phyloP scores from a whole-genome alignment of 2,113 vertebrate species.

The Lucifuga dentata region DNA sequence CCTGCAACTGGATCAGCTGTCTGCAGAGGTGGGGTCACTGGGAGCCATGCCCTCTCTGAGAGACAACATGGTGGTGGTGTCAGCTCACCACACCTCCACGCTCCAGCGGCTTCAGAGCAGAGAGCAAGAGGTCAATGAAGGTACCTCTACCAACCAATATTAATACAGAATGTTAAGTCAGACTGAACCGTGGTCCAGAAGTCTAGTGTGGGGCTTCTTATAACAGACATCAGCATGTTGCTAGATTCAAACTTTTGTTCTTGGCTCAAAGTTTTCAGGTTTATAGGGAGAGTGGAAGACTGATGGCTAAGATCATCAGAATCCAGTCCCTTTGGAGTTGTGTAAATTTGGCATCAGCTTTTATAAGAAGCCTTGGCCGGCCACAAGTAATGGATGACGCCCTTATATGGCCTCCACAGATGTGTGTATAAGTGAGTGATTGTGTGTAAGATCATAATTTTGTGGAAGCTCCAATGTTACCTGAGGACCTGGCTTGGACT shows the following conservation, averaged over 20 bases:
- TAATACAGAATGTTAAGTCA: neutral
- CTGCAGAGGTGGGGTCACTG: constrained; percentile 74
- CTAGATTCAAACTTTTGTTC: constrained; percentile 32
- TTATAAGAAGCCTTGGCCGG: constrained; percentile 61
- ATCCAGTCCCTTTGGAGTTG: constrained; percentile 23
- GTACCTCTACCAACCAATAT: constrained; percentile 65
- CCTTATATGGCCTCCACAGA: constrained; percentile 68
- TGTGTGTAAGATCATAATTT: constrained; percentile 23
- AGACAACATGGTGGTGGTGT: constrained; percentile 77
- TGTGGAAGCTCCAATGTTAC: constrained; percentile 41
- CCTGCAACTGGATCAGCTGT: constrained; percentile 78
- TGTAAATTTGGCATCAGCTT: constrained; percentile 60
- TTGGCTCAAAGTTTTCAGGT: constrained; percentile 20
- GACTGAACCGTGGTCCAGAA: neutral
- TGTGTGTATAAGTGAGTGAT: constrained; percentile 13
- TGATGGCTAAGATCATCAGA: constrained; percentile 36
- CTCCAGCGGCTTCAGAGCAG: constrained; percentile 79
- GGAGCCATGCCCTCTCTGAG: constrained; percentile 79
- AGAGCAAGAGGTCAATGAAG: constrained; percentile 79
- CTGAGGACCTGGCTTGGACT: constrained; percentile 48
- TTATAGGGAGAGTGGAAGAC: constrained; percentile 33
- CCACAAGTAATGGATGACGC: constrained; percentile 48
- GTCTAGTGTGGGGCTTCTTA: neutral
- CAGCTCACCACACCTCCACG: constrained; percentile 75
- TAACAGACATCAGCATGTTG: constrained; percentile 17